Evolutionary conservation across 2,797 vertebrate genomes (phyloP).

Genomic region (Enteromius argenteus): DNA sequence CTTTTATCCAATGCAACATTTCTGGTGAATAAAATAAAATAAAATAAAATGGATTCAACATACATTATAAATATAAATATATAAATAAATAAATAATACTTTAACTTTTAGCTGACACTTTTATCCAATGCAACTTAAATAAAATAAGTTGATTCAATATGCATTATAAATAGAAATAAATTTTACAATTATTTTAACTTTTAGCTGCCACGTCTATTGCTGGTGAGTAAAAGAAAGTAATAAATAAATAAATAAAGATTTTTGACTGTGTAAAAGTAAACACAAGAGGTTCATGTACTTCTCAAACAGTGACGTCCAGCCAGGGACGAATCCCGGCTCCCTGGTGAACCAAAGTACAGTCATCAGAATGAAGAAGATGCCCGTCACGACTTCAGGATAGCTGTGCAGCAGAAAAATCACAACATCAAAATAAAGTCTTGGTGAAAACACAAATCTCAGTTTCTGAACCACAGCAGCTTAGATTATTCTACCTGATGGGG

Average conservation of each 20-base stretch:
- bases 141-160: no score
- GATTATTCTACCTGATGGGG: slow-evolving; percentile 82
- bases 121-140: no score
- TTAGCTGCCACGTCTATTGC: no score
- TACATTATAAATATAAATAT: no score
- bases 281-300: slow-evolving; percentile 78
- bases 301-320: slow-evolving; percentile 96
- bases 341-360: slow-evolving; percentile 97
- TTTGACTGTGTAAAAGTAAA: not conserved
- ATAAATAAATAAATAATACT: no score
- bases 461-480: not conserved
- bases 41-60: not conserved
- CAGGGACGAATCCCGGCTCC: slow-evolving; percentile 95
- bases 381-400: slow-evolving; percentile 96
- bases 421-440: slow-evolving; percentile 40
- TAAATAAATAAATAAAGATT: not conserved
- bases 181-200: no score
- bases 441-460: not conserved
- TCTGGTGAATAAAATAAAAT: not conserved
- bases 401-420: slow-evolving; percentile 68
- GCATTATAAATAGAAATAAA: no score
- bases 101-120: no score
- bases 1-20: no score
- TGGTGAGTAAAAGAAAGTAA: not conserved
- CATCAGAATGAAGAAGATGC: slow-evolving; percentile 96